Conservation (phyloP, 2,113 vertebrate genomes). For the Procapra przewalskii region DNA sequence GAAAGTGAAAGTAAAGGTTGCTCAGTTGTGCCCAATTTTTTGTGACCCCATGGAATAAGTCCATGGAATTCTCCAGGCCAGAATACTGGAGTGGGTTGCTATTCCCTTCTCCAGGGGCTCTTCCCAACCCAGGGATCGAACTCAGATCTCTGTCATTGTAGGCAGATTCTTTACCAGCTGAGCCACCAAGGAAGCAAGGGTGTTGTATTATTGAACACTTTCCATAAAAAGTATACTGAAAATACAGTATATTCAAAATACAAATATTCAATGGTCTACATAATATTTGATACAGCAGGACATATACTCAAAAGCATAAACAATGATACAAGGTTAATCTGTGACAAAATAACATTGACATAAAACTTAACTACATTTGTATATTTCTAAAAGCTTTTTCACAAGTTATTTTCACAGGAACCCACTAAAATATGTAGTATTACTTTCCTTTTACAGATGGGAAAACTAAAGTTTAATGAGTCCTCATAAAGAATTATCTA, state of each 20-base stretch:
- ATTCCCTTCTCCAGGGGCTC: not conserved
- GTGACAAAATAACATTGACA: not conserved
- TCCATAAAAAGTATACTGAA: not conserved
- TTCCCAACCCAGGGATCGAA: not conserved
- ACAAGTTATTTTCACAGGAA: not conserved
- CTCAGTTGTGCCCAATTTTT: not conserved
- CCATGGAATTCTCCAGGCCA: not conserved
- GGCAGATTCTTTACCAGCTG: not conserved
- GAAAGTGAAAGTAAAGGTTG: not conserved
- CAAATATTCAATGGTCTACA: not conserved
- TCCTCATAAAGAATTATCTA: not conserved
- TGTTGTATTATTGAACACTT: not conserved
- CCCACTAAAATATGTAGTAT: not conserved
- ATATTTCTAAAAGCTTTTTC: not conserved
- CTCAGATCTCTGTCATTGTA: not conserved
- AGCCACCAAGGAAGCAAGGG: not conserved
- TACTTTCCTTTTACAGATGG: not conserved
- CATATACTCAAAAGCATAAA: not conserved
- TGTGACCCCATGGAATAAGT: not conserved
- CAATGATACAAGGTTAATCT: not conserved
- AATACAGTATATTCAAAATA: not conserved
- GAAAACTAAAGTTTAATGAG: not conserved
- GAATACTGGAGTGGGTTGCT: not conserved
- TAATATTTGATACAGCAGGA: not conserved
- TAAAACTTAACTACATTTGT: not conserved